Conservation (phyloP, 2,113 vertebrate genomes). For the Eptatretus burgeri region DNA sequence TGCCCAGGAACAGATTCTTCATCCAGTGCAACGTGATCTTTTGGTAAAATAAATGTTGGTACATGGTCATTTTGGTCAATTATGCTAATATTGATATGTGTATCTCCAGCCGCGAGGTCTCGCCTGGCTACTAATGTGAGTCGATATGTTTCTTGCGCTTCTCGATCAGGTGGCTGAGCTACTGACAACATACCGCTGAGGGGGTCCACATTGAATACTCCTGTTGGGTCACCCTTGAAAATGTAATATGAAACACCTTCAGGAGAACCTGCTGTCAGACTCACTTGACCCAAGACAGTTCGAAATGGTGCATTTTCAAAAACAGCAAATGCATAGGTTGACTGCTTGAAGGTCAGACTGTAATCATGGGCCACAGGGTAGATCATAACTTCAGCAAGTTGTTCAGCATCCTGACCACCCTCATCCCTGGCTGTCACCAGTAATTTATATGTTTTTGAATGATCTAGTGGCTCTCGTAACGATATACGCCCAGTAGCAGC, state of each 20-base stretch:
- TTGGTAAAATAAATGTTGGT: slow-evolving; percentile 40
- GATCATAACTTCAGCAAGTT: slow-evolving; percentile 59
- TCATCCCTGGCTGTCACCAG: slow-evolving; percentile 55
- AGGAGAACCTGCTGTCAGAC: no score
- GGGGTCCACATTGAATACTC: slow-evolving; percentile 36
- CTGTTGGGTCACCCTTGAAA: slow-evolving; percentile 39
- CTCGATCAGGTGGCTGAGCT: slow-evolving; percentile 24
- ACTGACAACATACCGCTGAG: slow-evolving; percentile 29
- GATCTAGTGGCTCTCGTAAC: no score
- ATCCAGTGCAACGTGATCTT: slow-evolving; percentile 60
- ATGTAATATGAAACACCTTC: no score
- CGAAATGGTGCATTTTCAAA: slow-evolving; percentile 63
- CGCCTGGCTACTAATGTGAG: slow-evolving; percentile 62
- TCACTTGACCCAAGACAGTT: slow-evolving; percentile 45
- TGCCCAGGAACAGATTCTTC: slow-evolving; percentile 81
- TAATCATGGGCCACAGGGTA: slow-evolving; percentile 21
- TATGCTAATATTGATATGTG: slow-evolving; percentile 60
- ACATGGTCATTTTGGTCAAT: slow-evolving; percentile 87
- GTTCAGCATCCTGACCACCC: slow-evolving; percentile 39
- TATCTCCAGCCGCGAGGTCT: slow-evolving; percentile 48
- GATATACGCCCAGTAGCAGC: slow-evolving; percentile 25
- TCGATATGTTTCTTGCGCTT: slow-evolving; percentile 64
- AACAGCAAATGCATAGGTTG: slow-evolving; percentile 61
- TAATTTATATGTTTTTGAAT: neutral
- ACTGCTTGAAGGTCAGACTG: slow-evolving; percentile 56